These are phyloP conservation scores for Solea senegalensis DNA, from an alignment of 2,113 vertebrate genomes.

Conservation along the genomic window DNA sequence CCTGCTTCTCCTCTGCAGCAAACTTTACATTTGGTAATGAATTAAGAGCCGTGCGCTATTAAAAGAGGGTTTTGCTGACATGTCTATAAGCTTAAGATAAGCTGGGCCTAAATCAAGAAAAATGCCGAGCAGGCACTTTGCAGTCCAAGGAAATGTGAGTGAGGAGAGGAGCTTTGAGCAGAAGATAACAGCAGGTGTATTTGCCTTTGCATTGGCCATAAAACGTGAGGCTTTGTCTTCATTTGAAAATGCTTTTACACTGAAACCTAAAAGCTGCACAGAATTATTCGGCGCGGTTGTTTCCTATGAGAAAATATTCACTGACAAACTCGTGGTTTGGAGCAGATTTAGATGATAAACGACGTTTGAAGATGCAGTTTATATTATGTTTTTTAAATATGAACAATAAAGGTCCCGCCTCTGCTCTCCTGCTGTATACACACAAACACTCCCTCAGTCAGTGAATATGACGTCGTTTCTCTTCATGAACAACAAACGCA, in stretches of 20 bases:
- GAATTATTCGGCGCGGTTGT: conserved; percentile 6
- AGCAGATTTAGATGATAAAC: neutral
- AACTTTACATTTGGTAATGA: conserved; percentile 79
- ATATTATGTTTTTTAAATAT: no score
- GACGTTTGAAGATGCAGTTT: no score
- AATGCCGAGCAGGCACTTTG: conserved; percentile 71
- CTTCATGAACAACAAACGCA: no score
- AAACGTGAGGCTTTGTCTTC: conserved; percentile 47
- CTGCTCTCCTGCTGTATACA: no score
- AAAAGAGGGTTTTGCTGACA: conserved; percentile 74
- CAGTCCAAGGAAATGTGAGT: conserved; percentile 71
- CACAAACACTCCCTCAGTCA: no score
- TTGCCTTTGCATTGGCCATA: conserved; percentile 56
- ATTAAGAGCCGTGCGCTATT: conserved; percentile 73
- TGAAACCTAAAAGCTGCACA: conserved; percentile 1
- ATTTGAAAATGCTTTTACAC: conserved; percentile 54
- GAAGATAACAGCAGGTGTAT: conserved; percentile 71
- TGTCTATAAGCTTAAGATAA: conserved; percentile 76
- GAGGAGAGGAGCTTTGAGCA: conserved; percentile 59
- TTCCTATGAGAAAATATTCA: neutral
- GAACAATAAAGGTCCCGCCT: no score
- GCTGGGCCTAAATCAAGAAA: conserved; percentile 78
- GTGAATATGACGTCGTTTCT: no score
- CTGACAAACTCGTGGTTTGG: neutral
- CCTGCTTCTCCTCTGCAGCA: conserved; percentile 60